Conservation (phyloP, 30 jellyfish, hydroid and myxozoan species). For the Aurelia sp. region DNA sequence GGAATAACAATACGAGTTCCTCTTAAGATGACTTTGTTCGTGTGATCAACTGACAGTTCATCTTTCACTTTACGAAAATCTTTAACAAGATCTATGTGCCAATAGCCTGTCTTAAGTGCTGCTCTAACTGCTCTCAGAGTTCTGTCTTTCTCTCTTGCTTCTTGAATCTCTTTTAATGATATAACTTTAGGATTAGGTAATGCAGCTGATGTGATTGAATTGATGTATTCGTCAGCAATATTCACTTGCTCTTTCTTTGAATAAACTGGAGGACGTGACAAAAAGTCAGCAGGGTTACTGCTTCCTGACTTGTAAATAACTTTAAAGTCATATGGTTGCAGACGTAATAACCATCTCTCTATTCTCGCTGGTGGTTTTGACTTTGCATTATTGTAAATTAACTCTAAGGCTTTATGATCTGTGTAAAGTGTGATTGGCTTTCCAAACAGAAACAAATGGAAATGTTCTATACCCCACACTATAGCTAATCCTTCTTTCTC, state of each 20-base stretch:
- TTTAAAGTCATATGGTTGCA: neutral
- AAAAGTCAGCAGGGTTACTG: no score
- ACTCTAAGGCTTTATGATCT: neutral
- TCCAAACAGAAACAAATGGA: neutral
- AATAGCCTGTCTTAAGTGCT: neutral
- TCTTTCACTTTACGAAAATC: constrained; percentile 6
- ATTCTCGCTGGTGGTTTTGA: constrained; percentile 23
- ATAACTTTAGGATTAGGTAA: constrained; percentile 21
- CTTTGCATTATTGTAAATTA: neutral
- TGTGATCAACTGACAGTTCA: constrained; percentile 13
- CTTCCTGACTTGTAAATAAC: no score
- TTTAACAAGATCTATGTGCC: constrained; percentile 7
- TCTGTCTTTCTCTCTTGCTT: constrained; percentile 8
- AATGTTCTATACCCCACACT: neutral
- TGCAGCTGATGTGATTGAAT: constrained; percentile 1
- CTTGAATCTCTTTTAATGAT: constrained; percentile 19
- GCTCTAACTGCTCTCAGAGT: neutral
- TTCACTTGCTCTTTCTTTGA: no score
- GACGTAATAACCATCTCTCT: neutral
- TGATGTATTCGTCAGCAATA: neutral
- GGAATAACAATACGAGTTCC: neutral
- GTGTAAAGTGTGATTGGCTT: neutral
- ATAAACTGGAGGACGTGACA: no score
- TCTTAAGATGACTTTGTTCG: neutral
- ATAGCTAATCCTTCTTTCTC: constrained; percentile 4